Conservation (phyloP, 2,113 vertebrate genomes). For the Chauna torquata region DNA sequence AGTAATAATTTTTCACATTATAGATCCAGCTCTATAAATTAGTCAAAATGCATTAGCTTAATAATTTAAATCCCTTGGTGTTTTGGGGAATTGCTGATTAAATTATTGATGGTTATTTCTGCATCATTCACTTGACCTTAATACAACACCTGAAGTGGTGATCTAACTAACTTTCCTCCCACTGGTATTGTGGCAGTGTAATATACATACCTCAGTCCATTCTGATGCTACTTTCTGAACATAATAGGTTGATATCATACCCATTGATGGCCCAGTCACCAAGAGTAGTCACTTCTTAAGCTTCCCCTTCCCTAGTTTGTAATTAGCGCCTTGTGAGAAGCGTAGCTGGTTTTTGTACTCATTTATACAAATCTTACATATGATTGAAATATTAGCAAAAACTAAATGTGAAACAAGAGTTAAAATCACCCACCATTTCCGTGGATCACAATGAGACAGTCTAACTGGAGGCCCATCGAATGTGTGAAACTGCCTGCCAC, state of each 20-base stretch:
- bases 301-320: background rate
- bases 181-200: no score
- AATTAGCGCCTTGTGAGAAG: background rate
- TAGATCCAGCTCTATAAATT: background rate
- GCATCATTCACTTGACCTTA: background rate
- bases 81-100: background rate
- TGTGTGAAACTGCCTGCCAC: background rate
- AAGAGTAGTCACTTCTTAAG: background rate
- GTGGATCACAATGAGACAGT: accelerated
- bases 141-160: background rate
- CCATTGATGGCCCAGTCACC: background rate
- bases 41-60: background rate
- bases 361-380: background rate
- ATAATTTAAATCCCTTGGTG: background rate
- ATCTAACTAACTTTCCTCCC: background rate
- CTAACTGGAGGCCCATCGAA: accelerated
- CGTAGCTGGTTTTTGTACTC: background rate
- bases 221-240: background rate
- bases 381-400: background rate
- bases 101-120: background rate
- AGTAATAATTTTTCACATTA: background rate
- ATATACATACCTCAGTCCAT: accelerated
- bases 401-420: background rate
- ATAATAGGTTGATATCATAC: background rate
- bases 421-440: background rate